A percentile compares a stretch with the other conserved stretches of the same genome.
phyloP scores from a whole-genome alignment of 2,797 vertebrate species.

The Scolopax rusticola region DNA sequence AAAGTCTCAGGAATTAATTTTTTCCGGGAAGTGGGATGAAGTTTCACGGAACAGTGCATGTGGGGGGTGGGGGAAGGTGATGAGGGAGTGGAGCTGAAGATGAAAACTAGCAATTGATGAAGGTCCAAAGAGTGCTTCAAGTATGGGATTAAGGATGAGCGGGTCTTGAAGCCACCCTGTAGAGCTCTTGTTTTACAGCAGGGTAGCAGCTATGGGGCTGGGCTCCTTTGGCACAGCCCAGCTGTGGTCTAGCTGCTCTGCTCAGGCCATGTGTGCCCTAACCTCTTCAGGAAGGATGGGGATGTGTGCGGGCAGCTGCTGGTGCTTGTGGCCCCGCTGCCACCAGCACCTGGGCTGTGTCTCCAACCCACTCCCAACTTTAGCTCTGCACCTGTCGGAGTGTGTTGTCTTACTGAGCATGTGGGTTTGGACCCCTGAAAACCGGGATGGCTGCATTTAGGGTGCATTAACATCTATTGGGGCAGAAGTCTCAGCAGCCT shows the following conservation, averaged over 20 bases:
- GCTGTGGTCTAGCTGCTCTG: background rate
- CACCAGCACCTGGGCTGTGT: background rate
- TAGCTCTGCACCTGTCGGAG: fast-evolving
- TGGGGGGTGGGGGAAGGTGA: background rate
- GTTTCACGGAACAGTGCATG: background rate
- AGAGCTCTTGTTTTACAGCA: background rate
- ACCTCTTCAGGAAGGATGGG: background rate
- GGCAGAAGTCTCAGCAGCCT: background rate
- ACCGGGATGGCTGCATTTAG: background rate
- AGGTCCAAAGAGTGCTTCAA: background rate
- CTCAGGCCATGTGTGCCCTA: background rate
- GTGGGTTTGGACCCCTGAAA: background rate
- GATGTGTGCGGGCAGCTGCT: background rate
- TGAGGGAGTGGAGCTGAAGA: background rate
- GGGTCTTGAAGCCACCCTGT: background rate
- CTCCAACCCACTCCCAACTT: fast-evolving
- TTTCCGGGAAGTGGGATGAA: constrained; percentile 21
- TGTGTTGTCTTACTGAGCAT: fast-evolving
- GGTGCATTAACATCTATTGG: background rate
- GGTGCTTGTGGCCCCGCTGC: background rate
- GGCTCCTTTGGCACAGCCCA: background rate
- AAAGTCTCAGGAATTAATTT: background rate
- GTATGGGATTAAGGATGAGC: background rate
- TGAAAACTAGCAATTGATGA: background rate
- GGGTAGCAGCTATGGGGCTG: background rate